These are phyloP conservation scores for Luidia sarsii DNA, from an alignment of 53 echinoderm and acorn worm genomes.

Conservation along the genomic window DNA sequence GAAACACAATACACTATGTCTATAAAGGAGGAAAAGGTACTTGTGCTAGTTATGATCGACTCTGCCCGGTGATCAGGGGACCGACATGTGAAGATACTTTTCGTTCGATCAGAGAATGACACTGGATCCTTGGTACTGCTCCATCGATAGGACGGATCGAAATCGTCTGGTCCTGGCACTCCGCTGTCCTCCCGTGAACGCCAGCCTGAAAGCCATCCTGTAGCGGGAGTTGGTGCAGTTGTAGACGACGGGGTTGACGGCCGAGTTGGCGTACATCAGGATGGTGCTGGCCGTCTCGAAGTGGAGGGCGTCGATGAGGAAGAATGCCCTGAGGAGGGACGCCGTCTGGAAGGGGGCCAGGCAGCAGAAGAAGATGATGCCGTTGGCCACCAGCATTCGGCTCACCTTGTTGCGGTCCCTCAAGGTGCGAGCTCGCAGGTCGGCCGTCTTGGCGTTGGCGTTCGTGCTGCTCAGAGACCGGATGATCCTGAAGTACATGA, in stretches of 20 bases:
- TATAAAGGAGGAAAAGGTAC: too few species aligned
- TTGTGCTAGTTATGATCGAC: too few species aligned
- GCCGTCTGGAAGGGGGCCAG: conserved; percentile 49
- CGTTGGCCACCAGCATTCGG: conserved; percentile 53
- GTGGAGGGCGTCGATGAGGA: background rate
- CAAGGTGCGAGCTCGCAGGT: conserved; percentile 33
- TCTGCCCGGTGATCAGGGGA: too few species aligned
- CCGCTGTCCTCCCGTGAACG: background rate
- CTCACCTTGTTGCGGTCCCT: conserved; percentile 54
- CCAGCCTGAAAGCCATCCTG: conserved; percentile 31
- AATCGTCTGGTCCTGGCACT: conserved; percentile 30
- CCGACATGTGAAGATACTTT: too few species aligned
- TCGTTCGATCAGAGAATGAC: conserved; percentile 6
- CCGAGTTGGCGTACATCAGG: conserved; percentile 37
- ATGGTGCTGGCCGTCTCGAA: conserved; percentile 30
- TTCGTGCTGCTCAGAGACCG: conserved; percentile 23
- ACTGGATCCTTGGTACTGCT: conserved; percentile 24
- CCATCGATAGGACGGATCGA: conserved; percentile 26
- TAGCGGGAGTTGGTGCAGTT: conserved; percentile 50
- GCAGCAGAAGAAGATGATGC: conserved; percentile 51
- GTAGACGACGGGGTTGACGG: conserved; percentile 34
- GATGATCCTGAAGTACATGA: conserved; percentile 53
- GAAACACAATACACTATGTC: too few species aligned
- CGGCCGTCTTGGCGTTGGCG: conserved; percentile 25
- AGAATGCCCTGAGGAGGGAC: conserved; percentile 37